These are phyloP conservation scores for Microcebus jonahi DNA, from an alignment of 2,113 vertebrate genomes.

Conservation along the genomic window DNA sequence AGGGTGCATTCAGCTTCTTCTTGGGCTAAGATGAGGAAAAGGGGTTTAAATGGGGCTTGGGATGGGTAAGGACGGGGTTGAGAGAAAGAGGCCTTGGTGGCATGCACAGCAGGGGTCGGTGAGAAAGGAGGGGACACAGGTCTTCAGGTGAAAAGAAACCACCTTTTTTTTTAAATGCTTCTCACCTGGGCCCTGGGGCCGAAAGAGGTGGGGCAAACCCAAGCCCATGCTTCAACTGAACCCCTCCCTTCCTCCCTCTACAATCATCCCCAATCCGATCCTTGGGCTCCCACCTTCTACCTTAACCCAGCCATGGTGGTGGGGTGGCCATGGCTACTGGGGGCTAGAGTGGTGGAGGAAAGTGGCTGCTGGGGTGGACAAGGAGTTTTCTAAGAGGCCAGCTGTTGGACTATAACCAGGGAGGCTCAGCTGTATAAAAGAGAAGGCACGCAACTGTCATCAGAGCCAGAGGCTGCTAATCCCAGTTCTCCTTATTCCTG, in stretches of 20 bases:
- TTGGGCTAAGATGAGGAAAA: slow-evolving; percentile 88
- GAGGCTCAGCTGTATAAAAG: not conserved
- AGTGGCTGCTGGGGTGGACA: not conserved
- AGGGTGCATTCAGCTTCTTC: slow-evolving; percentile 81
- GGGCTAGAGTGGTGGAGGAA: no score
- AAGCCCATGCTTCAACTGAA: not conserved
- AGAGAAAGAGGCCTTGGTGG: not conserved
- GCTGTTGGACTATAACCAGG: not conserved
- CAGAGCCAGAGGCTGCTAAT: not conserved
- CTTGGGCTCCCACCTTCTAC: not conserved
- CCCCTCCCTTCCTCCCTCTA: not conserved
- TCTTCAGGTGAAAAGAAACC: not conserved
- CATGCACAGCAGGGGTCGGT: slow-evolving; percentile 4
- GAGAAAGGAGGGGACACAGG: not conserved
- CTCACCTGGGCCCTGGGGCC: not conserved
- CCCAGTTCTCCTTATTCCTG: not conserved
- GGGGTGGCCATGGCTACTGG: not conserved
- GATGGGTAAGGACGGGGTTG: slow-evolving; percentile 30
- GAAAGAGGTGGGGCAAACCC: not conserved
- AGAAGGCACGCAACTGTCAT: not conserved
- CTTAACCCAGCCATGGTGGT: not conserved
- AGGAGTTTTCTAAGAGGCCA: not conserved
- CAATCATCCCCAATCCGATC: not conserved
- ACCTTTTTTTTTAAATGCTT: slow-evolving; percentile 9
- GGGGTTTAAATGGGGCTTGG: slow-evolving; percentile 78